Evolutionary conservation across 2,797 vertebrate species (phyloP), one percentile per base, ranked within the genome.

Genomic region (Pteropus rufus): DNA sequence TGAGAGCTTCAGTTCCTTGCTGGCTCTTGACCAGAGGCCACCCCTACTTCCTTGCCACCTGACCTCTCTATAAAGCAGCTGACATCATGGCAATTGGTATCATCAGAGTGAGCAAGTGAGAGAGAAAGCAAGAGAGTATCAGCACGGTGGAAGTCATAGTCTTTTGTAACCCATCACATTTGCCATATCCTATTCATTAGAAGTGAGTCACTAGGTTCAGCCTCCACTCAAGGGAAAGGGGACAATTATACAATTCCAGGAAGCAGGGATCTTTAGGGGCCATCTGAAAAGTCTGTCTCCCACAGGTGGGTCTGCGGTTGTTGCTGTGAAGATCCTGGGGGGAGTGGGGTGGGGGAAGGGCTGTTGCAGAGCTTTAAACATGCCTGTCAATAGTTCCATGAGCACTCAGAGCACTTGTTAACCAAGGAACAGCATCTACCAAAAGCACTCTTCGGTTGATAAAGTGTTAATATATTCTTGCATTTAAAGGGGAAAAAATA

Each of bases 81-180:
- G 1, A 58, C 24, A 84, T 7, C 54, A 52, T 39, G 23, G 39
- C 69, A 77, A 39, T 36, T 58, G 39, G 23, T 29, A 82, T 85
- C 41, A 85, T 91, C 89, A 69, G 69, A 89, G 18, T 46, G n/a
- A 83, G 36, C 69, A 93, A 67, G n/a, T 52, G 70, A 96, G 26
- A 82, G 67, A 70, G 56, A 84, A 39, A 67, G 15, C 31, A 31
- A 46, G 69, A 69, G 91, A 52, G 12, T 39, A 5, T n/a, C 65
- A 81, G 29, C 26, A 88, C 81, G 34, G 91, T 36, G 24, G 52
- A 76, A 65, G 52, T 14, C 75, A 34, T 3, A 26, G n/a, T 26
- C 83, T 67, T 77, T 70, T 21, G 49, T 83, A 84, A 86, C 19
- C 84, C 49, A 44, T 95, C 85, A 60, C 36, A 65, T 60, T 56